phyloP scores from a whole-genome alignment of 2,888 invertebrate species.

The Calliopum simillimum region DNA sequence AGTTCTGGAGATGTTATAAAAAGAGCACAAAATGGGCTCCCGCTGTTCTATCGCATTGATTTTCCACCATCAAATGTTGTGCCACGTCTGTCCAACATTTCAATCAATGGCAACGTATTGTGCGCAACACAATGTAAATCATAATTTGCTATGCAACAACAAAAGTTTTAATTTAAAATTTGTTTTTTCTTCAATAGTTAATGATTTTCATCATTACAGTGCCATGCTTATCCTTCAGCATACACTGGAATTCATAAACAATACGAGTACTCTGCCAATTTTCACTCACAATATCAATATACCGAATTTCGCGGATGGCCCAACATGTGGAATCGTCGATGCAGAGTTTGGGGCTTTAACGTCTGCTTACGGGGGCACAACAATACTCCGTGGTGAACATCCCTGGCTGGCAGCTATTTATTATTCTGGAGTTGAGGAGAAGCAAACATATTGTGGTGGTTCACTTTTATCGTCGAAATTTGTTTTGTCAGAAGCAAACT shows the following conservation, averaged over 20 bases:
- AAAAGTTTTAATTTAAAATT: no score
- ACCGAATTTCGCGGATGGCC: no score
- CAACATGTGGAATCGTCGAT: slow-evolving; percentile 47
- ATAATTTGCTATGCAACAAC: no score
- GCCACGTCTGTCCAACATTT: slow-evolving; percentile 70
- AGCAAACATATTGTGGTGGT: slow-evolving; percentile 61
- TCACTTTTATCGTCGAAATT: slow-evolving; percentile 57
- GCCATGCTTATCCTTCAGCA: no score
- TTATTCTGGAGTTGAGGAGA: no score
- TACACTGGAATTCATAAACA: neutral
- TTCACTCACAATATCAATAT: no score
- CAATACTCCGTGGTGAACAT: slow-evolving; percentile 69
- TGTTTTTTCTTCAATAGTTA: no score
- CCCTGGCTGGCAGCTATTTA: slow-evolving; percentile 76
- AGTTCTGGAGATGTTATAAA: slow-evolving; percentile 37
- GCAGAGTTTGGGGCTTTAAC: slow-evolving; percentile 35
- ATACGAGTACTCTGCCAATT: no score
- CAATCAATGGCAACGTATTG: slow-evolving; percentile 69
- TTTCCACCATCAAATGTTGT: slow-evolving; percentile 70
- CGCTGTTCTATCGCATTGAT: slow-evolving; percentile 68
- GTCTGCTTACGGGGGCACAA: slow-evolving; percentile 41
- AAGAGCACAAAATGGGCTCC: slow-evolving; percentile 48
- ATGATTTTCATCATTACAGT: no score
- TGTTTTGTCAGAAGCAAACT: slow-evolving; percentile 67
- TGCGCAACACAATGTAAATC: slow-evolving; percentile 72